Evolutionary conservation across 2,888 invertebrate genomes (phyloP).

Genomic region (Apodemia zela): DNA sequence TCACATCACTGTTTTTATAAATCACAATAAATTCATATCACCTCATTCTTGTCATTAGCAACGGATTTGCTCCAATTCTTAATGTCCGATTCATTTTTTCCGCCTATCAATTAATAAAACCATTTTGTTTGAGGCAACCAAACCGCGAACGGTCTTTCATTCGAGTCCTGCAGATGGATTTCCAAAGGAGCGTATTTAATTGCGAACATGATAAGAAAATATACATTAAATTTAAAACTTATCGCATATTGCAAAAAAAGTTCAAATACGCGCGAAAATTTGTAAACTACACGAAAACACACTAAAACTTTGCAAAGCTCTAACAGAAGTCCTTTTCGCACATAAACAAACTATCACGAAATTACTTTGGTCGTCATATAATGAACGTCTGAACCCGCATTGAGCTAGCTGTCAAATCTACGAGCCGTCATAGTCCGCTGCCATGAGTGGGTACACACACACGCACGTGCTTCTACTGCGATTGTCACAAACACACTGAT

Average conservation of each 20-base stretch:
- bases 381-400: slow-evolving; percentile 80
- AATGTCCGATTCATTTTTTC: slow-evolving; percentile 50
- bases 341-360: slow-evolving; percentile 65
- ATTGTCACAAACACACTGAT: slow-evolving; percentile 75
- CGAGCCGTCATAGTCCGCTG: slow-evolving; percentile 81
- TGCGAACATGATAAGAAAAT: slow-evolving; percentile 73
- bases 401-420: slow-evolving; percentile 82
- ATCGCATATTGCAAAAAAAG: slow-evolving; percentile 37
- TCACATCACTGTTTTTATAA: slow-evolving; percentile 29
- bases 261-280: slow-evolving; percentile 69
- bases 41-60: slow-evolving; percentile 58
- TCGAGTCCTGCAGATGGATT: slow-evolving; percentile 64
- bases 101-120: slow-evolving; percentile 43
- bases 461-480: slow-evolving; percentile 57
- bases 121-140: slow-evolving; percentile 54
- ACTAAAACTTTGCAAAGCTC: slow-evolving; percentile 29
- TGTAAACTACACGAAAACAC: slow-evolving; percentile 34
- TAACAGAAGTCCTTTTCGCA: slow-evolving; percentile 42
- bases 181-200: slow-evolving; percentile 68
- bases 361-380: slow-evolving; percentile 72
- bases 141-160: slow-evolving; percentile 59
- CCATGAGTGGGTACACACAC: slow-evolving; percentile 77
- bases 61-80: slow-evolving; percentile 43
- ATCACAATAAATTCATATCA: slow-evolving; percentile 42
- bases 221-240: slow-evolving; percentile 51